These are phyloP conservation scores for Shinisaurus crocodilurus DNA, from an alignment of 2,113 vertebrate species.

Conservation along the genomic window DNA sequence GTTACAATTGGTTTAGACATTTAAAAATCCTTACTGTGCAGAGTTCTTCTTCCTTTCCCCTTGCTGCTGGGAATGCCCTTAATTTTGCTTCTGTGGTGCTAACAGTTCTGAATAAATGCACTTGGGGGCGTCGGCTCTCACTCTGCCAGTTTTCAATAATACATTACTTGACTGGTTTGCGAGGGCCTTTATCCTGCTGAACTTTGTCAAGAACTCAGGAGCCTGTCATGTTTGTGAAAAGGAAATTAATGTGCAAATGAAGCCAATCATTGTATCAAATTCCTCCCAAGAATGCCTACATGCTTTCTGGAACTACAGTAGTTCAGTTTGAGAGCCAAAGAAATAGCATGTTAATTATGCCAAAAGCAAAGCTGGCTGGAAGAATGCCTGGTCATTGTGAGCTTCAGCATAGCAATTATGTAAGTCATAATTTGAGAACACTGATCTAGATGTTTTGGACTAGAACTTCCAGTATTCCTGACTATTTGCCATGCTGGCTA, in stretches of 20 bases:
- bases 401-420: not conserved
- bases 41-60: too few relatives aligned
- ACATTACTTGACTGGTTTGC: not conserved
- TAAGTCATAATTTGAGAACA: too few relatives aligned
- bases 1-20: not conserved
- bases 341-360: not conserved
- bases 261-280: not conserved
- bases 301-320: not conserved
- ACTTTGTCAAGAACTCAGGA: not conserved
- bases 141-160: not conserved
- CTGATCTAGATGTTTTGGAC: too few relatives aligned
- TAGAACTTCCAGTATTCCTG: too few relatives aligned
- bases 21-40: not conserved
- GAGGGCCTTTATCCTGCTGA: not conserved
- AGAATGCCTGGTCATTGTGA: not conserved
- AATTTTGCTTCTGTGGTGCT: not conserved
- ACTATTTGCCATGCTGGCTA: too few relatives aligned
- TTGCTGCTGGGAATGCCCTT: not conserved
- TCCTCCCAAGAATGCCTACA: not conserved
- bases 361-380: not conserved
- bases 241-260: not conserved
- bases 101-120: not conserved
- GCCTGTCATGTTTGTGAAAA: not conserved
- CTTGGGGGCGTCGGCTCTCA: not conserved
- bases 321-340: slow-evolving; percentile 14